phyloP scores from a whole-genome alignment of 2,888 invertebrate genomes.

The Amphipyra berbera region DNA sequence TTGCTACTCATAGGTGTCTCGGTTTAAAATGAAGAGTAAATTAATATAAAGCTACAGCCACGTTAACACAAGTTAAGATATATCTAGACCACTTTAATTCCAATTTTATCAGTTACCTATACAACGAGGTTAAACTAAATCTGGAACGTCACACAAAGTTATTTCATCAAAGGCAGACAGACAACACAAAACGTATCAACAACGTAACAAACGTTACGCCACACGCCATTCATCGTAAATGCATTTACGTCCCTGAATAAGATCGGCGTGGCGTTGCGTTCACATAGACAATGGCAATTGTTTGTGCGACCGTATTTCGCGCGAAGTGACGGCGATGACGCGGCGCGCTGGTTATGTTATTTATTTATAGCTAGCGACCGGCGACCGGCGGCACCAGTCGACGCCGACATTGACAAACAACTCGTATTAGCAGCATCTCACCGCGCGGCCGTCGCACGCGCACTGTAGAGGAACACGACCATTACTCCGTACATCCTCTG shows the following conservation, averaged over 20 bases:
- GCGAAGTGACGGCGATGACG: slow-evolving; percentile 66
- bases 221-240: slow-evolving; percentile 69
- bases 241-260: slow-evolving; percentile 67
- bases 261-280: slow-evolving; percentile 62
- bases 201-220: slow-evolving; percentile 57
- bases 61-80: neutral
- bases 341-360: slow-evolving; percentile 70
- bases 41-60: neutral
- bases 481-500: slow-evolving; percentile 72
- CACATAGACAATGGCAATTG: slow-evolving; percentile 74
- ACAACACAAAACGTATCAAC: slow-evolving; percentile 33
- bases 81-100: neutral
- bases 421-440: slow-evolving; percentile 72
- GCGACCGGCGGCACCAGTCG: slow-evolving; percentile 67
- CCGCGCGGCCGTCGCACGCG: slow-evolving; percentile 44
- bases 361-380: slow-evolving; percentile 81
- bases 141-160: slow-evolving; percentile 6
- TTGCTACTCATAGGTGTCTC: too few species aligned
- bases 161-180: slow-evolving; percentile 26
- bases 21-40: too few species aligned
- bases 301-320: slow-evolving; percentile 64
- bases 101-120: neutral
- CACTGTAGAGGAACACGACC: slow-evolving; percentile 69
- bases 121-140: slow-evolving; percentile 16
- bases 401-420: slow-evolving; percentile 83